Percentiles rank a stretch among this genome's conserved stretches.
phyloP scores from a whole-genome alignment of 2,113 vertebrate genomes.

The Pycnonotus jocosus region DNA sequence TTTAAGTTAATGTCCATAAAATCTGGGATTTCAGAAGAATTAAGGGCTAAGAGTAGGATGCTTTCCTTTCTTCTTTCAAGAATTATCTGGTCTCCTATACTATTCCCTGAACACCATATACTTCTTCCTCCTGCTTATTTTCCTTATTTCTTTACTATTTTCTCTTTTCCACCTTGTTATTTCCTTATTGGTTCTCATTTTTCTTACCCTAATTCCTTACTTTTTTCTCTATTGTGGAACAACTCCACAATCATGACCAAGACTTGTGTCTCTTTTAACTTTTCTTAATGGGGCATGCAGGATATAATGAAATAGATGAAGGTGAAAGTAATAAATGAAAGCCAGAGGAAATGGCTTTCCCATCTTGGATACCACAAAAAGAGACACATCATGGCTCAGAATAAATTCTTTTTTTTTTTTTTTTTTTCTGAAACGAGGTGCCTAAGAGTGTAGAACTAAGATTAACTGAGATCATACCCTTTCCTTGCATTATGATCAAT shows the following conservation, averaged over 20 bases:
- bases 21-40: background rate
- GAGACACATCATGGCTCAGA: background rate
- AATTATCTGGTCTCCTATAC: background rate
- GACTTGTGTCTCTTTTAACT: background rate
- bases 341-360: background rate
- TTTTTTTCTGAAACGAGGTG: background rate
- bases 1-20: background rate
- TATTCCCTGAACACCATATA: background rate
- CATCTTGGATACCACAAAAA: background rate
- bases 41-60: background rate
- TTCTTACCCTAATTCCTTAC: background rate
- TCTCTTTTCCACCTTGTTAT: rapidly evolving
- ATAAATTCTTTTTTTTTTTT: background rate
- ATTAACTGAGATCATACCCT: background rate
- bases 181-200: background rate
- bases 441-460: background rate
- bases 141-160: background rate
- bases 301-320: background rate
- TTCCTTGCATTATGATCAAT: background rate
- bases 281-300: background rate
- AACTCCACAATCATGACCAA: background rate
- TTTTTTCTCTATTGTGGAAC: background rate
- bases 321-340: background rate
- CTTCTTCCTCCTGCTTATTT: background rate
- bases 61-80: background rate